Evolutionary conservation across 2,113 vertebrate species (phyloP).

Genomic region (Aleadryas rufinucha): DNA sequence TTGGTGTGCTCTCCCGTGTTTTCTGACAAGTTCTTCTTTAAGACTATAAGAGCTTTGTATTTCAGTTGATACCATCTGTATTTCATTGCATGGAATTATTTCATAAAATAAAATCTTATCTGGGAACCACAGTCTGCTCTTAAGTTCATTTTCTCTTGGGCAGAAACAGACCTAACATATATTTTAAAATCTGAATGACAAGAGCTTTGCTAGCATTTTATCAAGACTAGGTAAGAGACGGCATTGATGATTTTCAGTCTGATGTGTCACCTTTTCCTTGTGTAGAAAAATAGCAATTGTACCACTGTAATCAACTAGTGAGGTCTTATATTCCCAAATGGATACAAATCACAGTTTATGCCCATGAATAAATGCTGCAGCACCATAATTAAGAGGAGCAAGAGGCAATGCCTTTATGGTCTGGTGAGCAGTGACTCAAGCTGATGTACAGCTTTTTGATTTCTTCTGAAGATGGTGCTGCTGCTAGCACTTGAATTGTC

Average conservation of each 20-base stretch:
- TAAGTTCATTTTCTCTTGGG: background rate
- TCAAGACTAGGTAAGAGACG: background rate
- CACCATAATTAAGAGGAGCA: constrained; percentile 14
- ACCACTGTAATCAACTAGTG: background rate
- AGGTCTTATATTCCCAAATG: background rate
- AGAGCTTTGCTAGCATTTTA: background rate
- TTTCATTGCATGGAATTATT: background rate
- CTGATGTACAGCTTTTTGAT: constrained; percentile 7
- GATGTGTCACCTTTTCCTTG: background rate
- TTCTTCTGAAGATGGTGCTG: background rate
- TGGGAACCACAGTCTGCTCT: background rate
- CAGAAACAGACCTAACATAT: background rate
- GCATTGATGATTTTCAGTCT: background rate
- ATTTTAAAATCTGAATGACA: background rate
- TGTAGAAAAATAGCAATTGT: background rate
- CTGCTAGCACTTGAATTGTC: background rate
- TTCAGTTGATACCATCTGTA: background rate
- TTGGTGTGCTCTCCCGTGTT: background rate
- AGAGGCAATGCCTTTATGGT: constrained; percentile 19
- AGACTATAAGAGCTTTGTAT: background rate
- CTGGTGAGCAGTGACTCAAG: background rate
- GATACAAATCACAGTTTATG: constrained; percentile 20
- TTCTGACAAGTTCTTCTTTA: background rate
- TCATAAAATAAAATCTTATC: background rate
- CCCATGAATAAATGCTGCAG: background rate